Conservation (phyloP, 2,888 invertebrate species). For the Seladonia tumulorum region DNA sequence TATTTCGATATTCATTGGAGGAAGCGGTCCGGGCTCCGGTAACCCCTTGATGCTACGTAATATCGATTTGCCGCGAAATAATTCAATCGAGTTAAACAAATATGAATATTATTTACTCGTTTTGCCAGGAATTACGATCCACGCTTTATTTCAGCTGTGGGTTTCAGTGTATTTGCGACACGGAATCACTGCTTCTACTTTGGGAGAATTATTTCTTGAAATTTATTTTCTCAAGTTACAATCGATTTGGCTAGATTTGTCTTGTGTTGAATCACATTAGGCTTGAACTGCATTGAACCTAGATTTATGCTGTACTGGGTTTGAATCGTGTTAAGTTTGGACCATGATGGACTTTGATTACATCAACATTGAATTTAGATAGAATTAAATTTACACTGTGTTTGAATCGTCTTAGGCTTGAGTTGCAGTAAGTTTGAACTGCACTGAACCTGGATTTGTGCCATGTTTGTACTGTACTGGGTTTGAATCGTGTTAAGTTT, state of each 20-base stretch:
- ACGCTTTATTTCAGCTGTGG: background rate
- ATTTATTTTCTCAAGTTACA: background rate
- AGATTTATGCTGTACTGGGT: too few species aligned
- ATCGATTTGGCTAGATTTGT: too few species aligned
- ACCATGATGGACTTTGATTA: too few species aligned
- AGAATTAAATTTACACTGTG: too few species aligned
- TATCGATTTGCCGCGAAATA: background rate
- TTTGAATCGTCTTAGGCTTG: too few species aligned
- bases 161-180: background rate
- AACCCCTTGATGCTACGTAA: background rate
- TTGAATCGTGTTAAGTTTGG: too few species aligned
- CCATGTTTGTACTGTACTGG: too few species aligned
- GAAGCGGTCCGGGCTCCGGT: background rate
- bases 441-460: too few species aligned
- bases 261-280: background rate
- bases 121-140: background rate
- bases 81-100: background rate
- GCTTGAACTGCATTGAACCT: background rate
- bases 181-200: background rate
- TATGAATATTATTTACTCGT: background rate
- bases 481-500: too few species aligned
- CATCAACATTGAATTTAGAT: too few species aligned
- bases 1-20: background rate
- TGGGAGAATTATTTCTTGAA: background rate
- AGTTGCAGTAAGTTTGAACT: too few species aligned